phyloP scores from a whole-genome alignment of 2,113 vertebrate species.

The Mus musculus region GRCm39 chr17:76035501-76036000 shows the following conservation, averaged over 20 bases:
- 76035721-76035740: not conserved
- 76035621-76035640: no score
- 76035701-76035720: not conserved
- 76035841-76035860: conserved; percentile 24
- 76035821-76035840: not conserved
- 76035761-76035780: not conserved
- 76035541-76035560: no score
- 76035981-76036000: not conserved
- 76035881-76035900: not conserved
- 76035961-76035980: not conserved
- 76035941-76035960: not conserved
- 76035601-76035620: no score
- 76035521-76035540: no score
- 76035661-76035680: no score
- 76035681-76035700: not conserved
- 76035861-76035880: not conserved
- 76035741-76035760: not conserved
- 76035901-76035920: not conserved
- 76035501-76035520: no score
- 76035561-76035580: no score
- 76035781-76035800: not conserved
- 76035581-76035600: no score
- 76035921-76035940: not conserved
- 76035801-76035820: not conserved
- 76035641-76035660: no score